phyloP scores from a whole-genome alignment of 2,797 vertebrate species.

The Myripristis murdjan region DNA sequence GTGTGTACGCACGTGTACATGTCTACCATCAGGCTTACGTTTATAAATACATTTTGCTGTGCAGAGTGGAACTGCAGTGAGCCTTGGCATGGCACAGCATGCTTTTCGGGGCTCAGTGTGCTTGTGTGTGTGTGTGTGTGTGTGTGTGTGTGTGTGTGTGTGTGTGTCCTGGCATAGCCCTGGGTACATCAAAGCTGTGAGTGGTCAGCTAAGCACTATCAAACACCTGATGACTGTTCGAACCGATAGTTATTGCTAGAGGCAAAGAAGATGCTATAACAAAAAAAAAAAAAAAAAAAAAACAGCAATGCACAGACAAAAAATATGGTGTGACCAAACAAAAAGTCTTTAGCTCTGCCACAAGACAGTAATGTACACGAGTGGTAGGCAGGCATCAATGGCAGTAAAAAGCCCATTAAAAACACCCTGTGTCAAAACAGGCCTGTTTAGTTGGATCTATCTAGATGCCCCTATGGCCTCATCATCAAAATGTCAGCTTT shows the following conservation, averaged over 20 bases:
- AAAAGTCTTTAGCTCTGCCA: background rate
- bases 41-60: slow-evolving; percentile 90
- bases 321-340: background rate
- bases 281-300: background rate
- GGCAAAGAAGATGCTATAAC: background rate
- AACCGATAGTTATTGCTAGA: slow-evolving; percentile 22
- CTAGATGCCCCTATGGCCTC: background rate
- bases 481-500: background rate
- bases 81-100: slow-evolving; percentile 76
- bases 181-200: slow-evolving; percentile 33
- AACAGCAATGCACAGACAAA: background rate
- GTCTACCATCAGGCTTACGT: slow-evolving; percentile 75
- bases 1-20: slow-evolving; percentile 24
- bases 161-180: slow-evolving; percentile 60
- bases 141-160: slow-evolving; percentile 24
- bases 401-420: background rate
- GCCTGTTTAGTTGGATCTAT: background rate
- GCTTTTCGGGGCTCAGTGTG: slow-evolving; percentile 68
- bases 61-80: slow-evolving; percentile 80
- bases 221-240: slow-evolving; percentile 27
- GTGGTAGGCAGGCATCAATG: background rate
- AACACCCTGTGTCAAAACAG: slow-evolving; percentile 16
- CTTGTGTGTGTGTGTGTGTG: slow-evolving; percentile 18
- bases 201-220: slow-evolving; percentile 27
- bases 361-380: background rate